Conservation (phyloP, 2,888 invertebrate species). For the Masnerella sp. region DNA sequence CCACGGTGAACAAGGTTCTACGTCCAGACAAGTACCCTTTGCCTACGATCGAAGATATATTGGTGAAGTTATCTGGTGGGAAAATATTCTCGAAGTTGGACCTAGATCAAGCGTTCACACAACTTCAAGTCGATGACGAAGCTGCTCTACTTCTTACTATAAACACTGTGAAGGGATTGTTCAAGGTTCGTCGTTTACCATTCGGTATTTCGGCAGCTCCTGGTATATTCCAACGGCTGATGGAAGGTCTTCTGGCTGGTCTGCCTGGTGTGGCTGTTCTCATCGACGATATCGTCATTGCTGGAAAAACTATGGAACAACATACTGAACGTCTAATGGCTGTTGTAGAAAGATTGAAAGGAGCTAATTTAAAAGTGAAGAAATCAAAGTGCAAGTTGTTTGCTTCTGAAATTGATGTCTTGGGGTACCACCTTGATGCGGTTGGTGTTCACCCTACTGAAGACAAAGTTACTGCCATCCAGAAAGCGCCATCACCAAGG, state of each 20-base stretch:
- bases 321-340: not conserved
- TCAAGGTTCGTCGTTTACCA: conserved; percentile 60
- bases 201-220: conserved; percentile 61
- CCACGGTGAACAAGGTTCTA: conserved; percentile 8
- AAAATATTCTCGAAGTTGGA: conserved; percentile 21
- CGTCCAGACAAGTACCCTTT: conserved; percentile 21
- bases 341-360: not conserved
- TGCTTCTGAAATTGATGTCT: conserved; percentile 1
- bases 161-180: conserved; percentile 6
- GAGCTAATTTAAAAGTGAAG: conserved; percentile 3
- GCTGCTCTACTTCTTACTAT: conserved; percentile 1
- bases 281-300: conserved; percentile 25
- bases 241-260: conserved; percentile 31
- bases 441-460: conserved; percentile 6
- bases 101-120: conserved; percentile 19
- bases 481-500: not conserved
- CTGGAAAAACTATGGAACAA: conserved; percentile 1
- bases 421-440: conserved; percentile 7
- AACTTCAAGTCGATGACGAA: conserved; percentile 12
- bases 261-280: conserved; percentile 11
- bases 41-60: conserved; percentile 18
- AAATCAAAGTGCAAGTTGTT: conserved; percentile 5
- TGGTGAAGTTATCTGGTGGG: conserved; percentile 16
- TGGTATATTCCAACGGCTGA: conserved; percentile 54
- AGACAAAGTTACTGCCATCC: conserved; percentile 6